These are phyloP conservation scores for Anguilla japonica DNA, from an alignment of 2,113 vertebrate species.

Conservation along the genomic window DNA sequence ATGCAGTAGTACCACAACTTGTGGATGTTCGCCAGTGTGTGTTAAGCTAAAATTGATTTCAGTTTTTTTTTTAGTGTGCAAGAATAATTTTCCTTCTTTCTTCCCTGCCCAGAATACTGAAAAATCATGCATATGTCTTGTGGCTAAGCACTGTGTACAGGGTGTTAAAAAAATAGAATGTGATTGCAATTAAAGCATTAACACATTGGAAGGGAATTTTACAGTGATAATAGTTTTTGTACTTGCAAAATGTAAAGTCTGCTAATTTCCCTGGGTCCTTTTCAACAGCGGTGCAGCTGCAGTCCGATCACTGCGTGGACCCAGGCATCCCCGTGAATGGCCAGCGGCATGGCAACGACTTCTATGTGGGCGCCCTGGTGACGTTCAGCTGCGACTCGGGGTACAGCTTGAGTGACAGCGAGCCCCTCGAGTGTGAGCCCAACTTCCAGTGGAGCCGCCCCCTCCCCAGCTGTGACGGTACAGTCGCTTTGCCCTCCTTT, in stretches of 20 bases:
- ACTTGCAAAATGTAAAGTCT: background rate
- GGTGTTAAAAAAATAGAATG: background rate
- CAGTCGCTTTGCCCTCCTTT: slow-evolving; percentile 24
- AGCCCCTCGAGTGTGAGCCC: slow-evolving; percentile 91
- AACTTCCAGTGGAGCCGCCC: slow-evolving; percentile 98
- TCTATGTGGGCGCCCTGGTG: slow-evolving; percentile 93
- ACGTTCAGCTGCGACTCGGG: slow-evolving; percentile 92
- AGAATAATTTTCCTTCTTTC: no score
- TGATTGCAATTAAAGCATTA: background rate
- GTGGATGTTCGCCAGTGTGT: background rate
- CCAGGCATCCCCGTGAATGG: slow-evolving; percentile 95
- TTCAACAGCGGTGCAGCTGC: slow-evolving; percentile 83
- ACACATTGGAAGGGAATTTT: background rate
- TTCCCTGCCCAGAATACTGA: no score
- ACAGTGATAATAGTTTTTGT: background rate
- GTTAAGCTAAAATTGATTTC: background rate
- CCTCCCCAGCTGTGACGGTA: slow-evolving; percentile 96
- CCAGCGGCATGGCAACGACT: slow-evolving; percentile 90
- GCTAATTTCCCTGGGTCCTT: background rate
- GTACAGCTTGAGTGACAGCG: slow-evolving; percentile 84
- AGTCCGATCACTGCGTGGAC: slow-evolving; percentile 94
- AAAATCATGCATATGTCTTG: background rate
- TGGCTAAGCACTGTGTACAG: background rate
- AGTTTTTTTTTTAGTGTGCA: background rate
- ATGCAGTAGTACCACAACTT: slow-evolving; percentile 43